Base-by-base conservation (phyloP, 1,140 invertebrate species). In the Lasioglossum baleicum region DNA sequence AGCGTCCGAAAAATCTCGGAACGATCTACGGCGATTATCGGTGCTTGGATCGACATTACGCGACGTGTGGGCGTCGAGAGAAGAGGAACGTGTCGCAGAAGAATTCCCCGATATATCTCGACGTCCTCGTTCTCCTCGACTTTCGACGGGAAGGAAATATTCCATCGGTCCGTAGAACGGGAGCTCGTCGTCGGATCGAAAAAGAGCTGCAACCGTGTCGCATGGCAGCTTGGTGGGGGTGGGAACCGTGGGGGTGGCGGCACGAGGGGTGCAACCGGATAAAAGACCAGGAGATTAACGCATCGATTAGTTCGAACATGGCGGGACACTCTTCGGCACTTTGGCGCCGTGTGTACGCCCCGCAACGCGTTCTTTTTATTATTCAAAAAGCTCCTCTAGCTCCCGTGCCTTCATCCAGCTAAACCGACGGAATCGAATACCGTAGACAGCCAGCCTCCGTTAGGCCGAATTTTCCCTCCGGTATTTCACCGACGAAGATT, bases 301-400 rank as follows among this genome's bases (percentile, higher is more conserved):
- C 88, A 90, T 90, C 88, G 91, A 90, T 91, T 91, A 90, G 90
- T 90, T 88, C 81, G 85, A 89, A 90, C 90, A 88, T 83, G 87
- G 83, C 83, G 87, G 90, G 86, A 90, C 88, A 91, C 89, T 91
- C 88, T 89, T 90, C 79, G 83, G 89, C 90, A 91, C 91, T 91
- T 90, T 91, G 88, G 84, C 83, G 83, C 83, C 83, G 72, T 77
- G 83, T 86, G 80, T 73, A 67, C 44, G 65, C 31, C 68, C 71
- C 31, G 15, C 72, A 60, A 48, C 81, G 72, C 69, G 72, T 76
- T 82, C 78, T 80, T 87, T 88, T 87, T 83, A 85, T 88, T 81
- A 82, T 80, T 77, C 81, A 66, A 66, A 76, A 76, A 81, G 80
- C 81, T 80, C 71, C 56, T 67, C 40, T 44, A 31, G 48, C 35